Base-by-base conservation (phyloP, 2,113 vertebrate species). In the Parus major region DNA sequence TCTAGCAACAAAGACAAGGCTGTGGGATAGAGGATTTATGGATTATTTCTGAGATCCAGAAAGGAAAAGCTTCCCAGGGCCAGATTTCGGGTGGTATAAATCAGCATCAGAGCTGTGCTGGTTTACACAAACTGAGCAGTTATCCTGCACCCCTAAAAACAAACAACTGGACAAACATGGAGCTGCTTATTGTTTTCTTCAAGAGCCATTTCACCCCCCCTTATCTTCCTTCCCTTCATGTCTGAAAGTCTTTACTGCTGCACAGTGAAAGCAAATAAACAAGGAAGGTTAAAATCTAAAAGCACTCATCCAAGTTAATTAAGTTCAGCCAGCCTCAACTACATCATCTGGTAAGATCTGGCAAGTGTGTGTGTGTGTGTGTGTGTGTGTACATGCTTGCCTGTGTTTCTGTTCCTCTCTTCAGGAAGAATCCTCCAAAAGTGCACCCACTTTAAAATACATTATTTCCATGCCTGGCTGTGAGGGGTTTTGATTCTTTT, bases 241-340 rank as follows among this genome's bases (percentile, higher is more conserved):
- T 96, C 87, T 97, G 96, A 95, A 96, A 96, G 84, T 60, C 94
- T 97, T 97, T 97, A 96, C 87, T 85, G 81, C 61, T 89, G 86
- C 90, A 86, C 90, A 93, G 66, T 57, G 78, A 68, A 96, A 85
- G 88, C 90, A 92, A 93, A 95, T 95, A 95, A 97, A 95, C 90
- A 96, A 96, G 93, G 82, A 97, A 96, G 81, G 88, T 91, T 97
- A 95, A 96, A 97, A 96, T 91, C 68, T 96, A 96, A 96, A 97
- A 93, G 86, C 82, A 88, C 86, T 95, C 66, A 97, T 96, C 92
- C 94, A 95, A 97, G 81, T 65, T 97, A 97, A 98, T 98, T 97
- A 97, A 95, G 94, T 97, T 97, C 95, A 91, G 93, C 93, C 92
- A 84, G 70, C 93, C 84, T 96, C 90, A 97, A 95, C 90, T 93